Evolutionary conservation across 2,797 vertebrate species (phyloP).

Genomic region (Pseudocheirus occidentalis): DNA sequence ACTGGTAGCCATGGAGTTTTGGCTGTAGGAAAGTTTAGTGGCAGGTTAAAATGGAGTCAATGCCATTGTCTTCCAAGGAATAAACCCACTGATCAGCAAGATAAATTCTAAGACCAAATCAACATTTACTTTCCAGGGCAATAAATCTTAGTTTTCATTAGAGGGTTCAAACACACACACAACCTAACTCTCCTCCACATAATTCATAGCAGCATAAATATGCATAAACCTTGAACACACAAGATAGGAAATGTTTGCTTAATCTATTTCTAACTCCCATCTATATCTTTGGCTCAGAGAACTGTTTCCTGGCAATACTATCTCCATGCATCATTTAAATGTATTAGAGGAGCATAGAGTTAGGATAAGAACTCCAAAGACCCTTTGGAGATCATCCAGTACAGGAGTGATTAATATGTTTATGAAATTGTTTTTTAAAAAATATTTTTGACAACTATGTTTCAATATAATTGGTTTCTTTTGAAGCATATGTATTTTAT

Average conservation of each 20-base stretch:
- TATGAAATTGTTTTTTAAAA: neutral
- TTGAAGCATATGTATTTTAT: neutral
- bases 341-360: neutral
- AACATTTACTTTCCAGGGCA: neutral
- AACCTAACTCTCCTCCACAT: neutral
- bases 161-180: neutral
- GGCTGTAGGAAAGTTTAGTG: neutral
- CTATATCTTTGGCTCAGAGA: neutral
- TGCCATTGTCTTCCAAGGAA: constrained; percentile 11
- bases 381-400: neutral
- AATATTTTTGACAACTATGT: neutral
- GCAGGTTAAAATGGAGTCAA: neutral
- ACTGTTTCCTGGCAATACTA: neutral
- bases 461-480: neutral
- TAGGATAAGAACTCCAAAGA: neutral
- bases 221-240: neutral
- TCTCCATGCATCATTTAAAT: neutral
- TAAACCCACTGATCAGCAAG: neutral
- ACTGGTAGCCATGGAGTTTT: neutral
- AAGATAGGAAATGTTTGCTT: neutral
- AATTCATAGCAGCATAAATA: neutral
- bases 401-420: neutral
- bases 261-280: neutral
- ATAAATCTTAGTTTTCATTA: constrained; percentile 3
- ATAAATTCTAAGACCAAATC: neutral